Evolutionary conservation across 2,797 vertebrate species (phyloP), one percentile per base, ranked within the genome.

Genomic region (Thalassophryne amazonica): DNA sequence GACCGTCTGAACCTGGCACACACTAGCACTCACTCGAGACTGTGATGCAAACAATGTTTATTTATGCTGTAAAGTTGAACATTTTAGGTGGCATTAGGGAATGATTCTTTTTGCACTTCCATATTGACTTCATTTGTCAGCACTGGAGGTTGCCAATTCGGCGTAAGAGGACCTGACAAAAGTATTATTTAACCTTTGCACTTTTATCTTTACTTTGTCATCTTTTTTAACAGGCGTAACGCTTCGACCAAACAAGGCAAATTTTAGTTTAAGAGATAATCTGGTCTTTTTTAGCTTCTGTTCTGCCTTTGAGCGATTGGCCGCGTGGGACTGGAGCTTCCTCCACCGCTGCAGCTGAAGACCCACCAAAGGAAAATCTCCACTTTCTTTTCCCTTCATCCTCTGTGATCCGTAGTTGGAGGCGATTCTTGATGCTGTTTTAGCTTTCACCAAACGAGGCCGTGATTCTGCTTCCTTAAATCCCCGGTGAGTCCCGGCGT

Each of bases 391-490:
- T 48, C 25, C n/a, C 24, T 27, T 53, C 23, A 51, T 60, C 50
- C 13, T n/a, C 24, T 25, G 5, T 42, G 39, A 64, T 60, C 41
- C 49, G 14, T 17, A 27, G 6, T 51, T 60, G 34, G 40, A 66
- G 55, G 33, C 3, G 1, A 20, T 25, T 58, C 20, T 23, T 15
- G 33, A 45, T 24, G 33, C 46, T 18, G 48, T 49, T 49, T 39
- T 38, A 37, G 31, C 31, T 12, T 2, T 60, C 47, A 8, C 11
- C 49, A 47, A 49, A 55, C 28, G 6, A 27, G 36, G 22, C 70
- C 72, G 75, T 39, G 46, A 69, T 74, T 73, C 57, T 13, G 48
- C 53, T 73, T 45, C 37, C 53, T 53, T 30, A 54, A 59, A 66
- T 64, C 58, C 54, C 75, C 4, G 18, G 48, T 21, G 69, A 58